These are phyloP conservation scores for Hoplostethus atlanticus DNA, from an alignment of 2,797 vertebrate species.

Conservation along the genomic window DNA sequence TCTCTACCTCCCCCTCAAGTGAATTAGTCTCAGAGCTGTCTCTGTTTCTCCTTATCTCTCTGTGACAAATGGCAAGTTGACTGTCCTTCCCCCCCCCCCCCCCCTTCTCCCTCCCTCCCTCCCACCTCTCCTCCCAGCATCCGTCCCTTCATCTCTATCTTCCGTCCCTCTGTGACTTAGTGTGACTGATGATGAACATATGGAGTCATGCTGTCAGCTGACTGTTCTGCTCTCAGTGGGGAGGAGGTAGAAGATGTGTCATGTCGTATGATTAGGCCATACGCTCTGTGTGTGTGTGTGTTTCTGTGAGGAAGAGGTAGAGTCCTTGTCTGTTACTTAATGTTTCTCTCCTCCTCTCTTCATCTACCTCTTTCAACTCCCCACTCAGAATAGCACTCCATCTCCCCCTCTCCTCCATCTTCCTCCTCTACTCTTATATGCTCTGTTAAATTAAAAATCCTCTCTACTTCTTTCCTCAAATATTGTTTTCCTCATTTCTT, in stretches of 20 bases:
- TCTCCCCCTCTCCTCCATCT: too few species aligned
- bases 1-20: conserved; percentile 12
- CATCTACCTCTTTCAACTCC: background rate
- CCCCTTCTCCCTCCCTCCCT: background rate
- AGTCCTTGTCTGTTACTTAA: too few species aligned
- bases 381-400: too few species aligned
- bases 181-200: conserved; percentile 55
- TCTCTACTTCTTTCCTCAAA: too few species aligned
- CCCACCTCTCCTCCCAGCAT: conserved; percentile 7
- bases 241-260: conserved; percentile 12
- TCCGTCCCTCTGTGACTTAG: conserved; percentile 46
- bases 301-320: background rate
- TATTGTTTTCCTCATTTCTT: too few species aligned
- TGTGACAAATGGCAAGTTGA: conserved; percentile 47
- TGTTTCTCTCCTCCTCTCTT: background rate
- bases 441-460: too few species aligned
- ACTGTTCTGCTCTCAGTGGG: conserved; percentile 29
- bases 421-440: too few species aligned
- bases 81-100: conserved; percentile 5
- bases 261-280: conserved; percentile 30
- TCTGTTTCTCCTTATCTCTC: conserved; percentile 45
- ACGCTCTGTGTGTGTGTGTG: background rate
- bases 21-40: conserved; percentile 46
- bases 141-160: conserved; percentile 27
- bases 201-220: conserved; percentile 51